Evolutionary conservation across 2,797 vertebrate species (phyloP), one percentile per base, ranked within the genome.

Genomic region (Anolis apletophallus): DNA sequence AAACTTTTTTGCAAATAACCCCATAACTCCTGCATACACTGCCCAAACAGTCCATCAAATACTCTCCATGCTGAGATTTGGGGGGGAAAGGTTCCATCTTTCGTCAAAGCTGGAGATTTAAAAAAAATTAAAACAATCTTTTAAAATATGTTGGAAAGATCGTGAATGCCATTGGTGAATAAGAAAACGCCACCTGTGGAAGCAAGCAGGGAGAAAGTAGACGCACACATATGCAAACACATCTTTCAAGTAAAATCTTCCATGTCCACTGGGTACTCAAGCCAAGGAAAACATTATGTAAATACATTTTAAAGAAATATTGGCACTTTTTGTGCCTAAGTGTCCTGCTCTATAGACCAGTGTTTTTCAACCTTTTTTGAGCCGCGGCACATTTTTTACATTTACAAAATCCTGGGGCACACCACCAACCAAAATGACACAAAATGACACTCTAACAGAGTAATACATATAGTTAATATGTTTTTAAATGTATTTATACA

Each of bases 1-100:
- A 95, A 93, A 94, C 94, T 96, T 95, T 94, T 94, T 96, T 94
- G 95, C 93, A 96, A 96, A 97, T 95, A 96, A 96, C 95, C 93
- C 93, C 94, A 95, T 94, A 96, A 96, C 92, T 95, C 85, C 94
- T 93, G 88, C 95, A 96, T 93, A 93, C 94, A 94, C 90, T 92
- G 87, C 92, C 91, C 93, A 94, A 95, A 94, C 93, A 91, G 91
- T 93, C 96, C 96, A 97, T 95, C 95, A 96, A 95, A 96, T 93
- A 85, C 95, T 94, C 90, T 94, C 89, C 95, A 46, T 86, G 91
- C 81, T n/a, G 95, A 92, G 95, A 94, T 93, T 96, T 95, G 91
- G 95, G 94, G 94, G 95, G 5, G 7, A 46, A 96, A 96, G 95
- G 94, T 90, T 96, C 93, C 89, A 93, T 95, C 94, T 94, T 95